phyloP scores from a whole-genome alignment of 2,797 vertebrate genomes.

The Gymnothorax javanicus region DNA sequence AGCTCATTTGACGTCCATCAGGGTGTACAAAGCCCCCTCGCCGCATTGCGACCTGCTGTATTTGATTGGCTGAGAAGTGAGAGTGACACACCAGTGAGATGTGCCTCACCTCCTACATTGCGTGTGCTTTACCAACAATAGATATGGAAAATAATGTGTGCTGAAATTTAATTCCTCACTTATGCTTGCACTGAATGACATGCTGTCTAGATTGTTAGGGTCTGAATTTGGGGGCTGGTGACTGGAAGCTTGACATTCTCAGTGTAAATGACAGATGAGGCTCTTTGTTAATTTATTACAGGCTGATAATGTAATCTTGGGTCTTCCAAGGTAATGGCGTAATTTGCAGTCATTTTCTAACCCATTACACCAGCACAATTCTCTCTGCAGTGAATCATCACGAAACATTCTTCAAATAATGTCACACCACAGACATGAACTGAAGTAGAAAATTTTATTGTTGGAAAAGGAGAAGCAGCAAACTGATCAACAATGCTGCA shows the following conservation, averaged over 20 bases:
- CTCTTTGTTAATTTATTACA: neutral
- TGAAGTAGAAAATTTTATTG: conserved; percentile 30
- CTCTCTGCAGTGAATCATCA: neutral
- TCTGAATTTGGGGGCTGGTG: neutral
- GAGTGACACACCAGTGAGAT: neutral
- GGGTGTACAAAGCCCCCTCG: neutral
- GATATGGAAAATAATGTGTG: neutral
- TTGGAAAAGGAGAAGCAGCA: neutral
- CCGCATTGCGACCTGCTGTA: neutral
- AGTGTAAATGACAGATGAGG: neutral
- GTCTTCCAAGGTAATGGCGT: neutral
- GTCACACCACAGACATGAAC: conserved; percentile 9
- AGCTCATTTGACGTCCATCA: too few relatives aligned
- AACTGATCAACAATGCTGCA: conserved; percentile 3
- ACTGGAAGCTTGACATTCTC: neutral
- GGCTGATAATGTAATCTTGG: neutral
- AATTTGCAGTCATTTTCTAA: neutral
- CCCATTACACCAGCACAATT: neutral
- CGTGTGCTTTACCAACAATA: neutral
- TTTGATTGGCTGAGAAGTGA: neutral
- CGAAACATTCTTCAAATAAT: neutral
- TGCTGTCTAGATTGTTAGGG: neutral
- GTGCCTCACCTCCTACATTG: too few relatives aligned
- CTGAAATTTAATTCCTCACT: neutral
- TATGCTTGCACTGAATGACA: neutral